These are phyloP conservation scores for Noctua pronuba DNA, from an alignment of 2,888 invertebrate genomes.

Conservation along the genomic window DNA sequence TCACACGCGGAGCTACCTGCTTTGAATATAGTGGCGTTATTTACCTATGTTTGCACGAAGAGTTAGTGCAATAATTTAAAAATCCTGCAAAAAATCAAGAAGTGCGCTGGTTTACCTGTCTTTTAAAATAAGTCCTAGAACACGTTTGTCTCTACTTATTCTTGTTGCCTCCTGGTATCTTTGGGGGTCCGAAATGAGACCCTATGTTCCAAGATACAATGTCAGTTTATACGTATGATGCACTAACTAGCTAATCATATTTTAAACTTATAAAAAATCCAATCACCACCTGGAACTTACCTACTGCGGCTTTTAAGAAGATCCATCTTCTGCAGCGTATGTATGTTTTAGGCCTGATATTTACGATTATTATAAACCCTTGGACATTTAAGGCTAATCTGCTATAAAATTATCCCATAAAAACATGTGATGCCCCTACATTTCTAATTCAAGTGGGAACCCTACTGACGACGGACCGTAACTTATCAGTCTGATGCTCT, in stretches of 20 bases:
- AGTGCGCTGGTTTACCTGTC: not conserved
- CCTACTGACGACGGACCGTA: slow-evolving; percentile 49
- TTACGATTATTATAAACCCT: not conserved
- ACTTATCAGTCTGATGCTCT: slow-evolving; percentile 62
- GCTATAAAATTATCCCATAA: not conserved
- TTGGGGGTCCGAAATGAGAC: not conserved
- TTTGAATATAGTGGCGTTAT: not conserved
- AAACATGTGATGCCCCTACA: not conserved
- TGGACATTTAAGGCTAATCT: not conserved
- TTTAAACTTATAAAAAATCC: not conserved
- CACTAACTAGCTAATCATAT: not conserved
- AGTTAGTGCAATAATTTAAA: not conserved
- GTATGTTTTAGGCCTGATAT: too few species aligned
- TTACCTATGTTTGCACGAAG: not conserved
- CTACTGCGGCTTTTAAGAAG: not conserved
- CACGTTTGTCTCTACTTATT: not conserved
- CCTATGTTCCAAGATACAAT: not conserved
- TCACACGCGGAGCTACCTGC: slow-evolving; percentile 7
- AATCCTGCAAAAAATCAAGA: not conserved
- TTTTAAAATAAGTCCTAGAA: not conserved
- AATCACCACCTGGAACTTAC: too few species aligned
- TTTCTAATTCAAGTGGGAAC: slow-evolving; percentile 20
- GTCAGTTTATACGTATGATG: too few species aligned
- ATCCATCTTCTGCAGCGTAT: not conserved
- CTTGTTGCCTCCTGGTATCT: not conserved